Evolutionary conservation across 1,140 invertebrate genomes (phyloP), one percentile per base, ranked within the genome.

Genomic region (Coelopa frigida): DNA sequence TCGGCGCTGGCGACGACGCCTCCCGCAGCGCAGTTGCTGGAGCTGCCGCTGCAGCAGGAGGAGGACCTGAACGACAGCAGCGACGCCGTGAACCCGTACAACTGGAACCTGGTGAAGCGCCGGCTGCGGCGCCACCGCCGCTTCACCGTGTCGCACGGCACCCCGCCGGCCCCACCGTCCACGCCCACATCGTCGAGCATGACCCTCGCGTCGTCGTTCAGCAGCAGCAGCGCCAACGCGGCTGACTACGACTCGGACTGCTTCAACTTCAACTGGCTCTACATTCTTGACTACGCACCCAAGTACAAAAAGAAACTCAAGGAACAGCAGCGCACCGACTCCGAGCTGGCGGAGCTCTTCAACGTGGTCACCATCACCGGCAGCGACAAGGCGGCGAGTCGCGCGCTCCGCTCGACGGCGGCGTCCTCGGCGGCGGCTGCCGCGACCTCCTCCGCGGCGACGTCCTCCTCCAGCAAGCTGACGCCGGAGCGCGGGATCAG

Each of bases 261-360:
- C 18, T 26, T 50, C 46, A 54, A 59, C 43, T 56, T 51, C 44
- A 59, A 53, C 51, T 58, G 56, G 48, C 54, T 66, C 24, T 66
- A 66, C 49, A 63, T 66, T 41, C 57, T 66, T 39, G 59, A 66
- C 37, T 62, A 65, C 50, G 62, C 65, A 33, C 66, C 65, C 48
- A 66, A 61, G 27, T 58, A 57, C 35, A 46, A 46, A 46, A 66
- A 62, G 51, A 64, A 59, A 54, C 57, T 64, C 52, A 60, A 60
- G 24, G 62, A 65, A 40, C 51, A 60, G 22, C 62, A 60, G 38
- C 60, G 59, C 36, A 57, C 59, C 29, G 62, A 66, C 44, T 52
- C 62, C 12, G 62, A 66, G 41, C 42, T 66, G 8, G 65, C 62
- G 12, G 65, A 66, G 40, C 51, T 66, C 6, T 66, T 66, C 31